Conservation (phyloP, 2,113 vertebrate species). For the Lamprotornis superbus region DNA sequence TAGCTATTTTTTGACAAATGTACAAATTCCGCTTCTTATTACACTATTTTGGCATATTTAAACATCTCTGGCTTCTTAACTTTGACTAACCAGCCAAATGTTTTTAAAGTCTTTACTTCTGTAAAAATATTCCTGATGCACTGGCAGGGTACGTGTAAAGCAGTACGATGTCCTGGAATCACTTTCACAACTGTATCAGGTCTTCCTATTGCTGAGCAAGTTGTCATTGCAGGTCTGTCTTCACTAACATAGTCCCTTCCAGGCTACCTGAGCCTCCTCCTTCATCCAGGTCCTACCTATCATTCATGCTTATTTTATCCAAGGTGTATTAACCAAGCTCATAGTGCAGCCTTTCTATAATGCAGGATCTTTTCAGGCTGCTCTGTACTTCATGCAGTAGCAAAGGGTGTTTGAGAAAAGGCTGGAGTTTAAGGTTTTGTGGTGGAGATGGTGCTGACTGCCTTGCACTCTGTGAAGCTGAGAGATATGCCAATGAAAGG, state of each 20-base stretch:
- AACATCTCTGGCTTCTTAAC: background rate
- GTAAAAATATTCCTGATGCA: background rate
- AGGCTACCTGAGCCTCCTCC: background rate
- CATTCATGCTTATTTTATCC: background rate
- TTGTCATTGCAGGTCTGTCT: background rate
- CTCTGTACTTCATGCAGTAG: background rate
- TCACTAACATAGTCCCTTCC: background rate
- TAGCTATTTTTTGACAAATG: background rate
- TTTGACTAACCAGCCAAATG: background rate
- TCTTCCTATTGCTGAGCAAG: background rate
- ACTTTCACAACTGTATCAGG: background rate
- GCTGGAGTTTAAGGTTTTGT: background rate
- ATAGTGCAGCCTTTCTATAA: background rate
- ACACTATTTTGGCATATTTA: background rate
- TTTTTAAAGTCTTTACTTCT: background rate
- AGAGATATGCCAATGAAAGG: background rate
- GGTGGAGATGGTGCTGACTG: background rate
- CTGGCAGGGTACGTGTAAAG: background rate
- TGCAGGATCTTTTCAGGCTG: background rate
- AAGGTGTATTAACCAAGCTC: fast-evolving
- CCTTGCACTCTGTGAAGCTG: background rate
- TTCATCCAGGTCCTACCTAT: background rate
- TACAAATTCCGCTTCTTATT: background rate
- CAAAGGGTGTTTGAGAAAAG: background rate
- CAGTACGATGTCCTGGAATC: background rate